phyloP scores from a whole-genome alignment of 2,888 invertebrate genomes.

The Thalpophila matura region DNA sequence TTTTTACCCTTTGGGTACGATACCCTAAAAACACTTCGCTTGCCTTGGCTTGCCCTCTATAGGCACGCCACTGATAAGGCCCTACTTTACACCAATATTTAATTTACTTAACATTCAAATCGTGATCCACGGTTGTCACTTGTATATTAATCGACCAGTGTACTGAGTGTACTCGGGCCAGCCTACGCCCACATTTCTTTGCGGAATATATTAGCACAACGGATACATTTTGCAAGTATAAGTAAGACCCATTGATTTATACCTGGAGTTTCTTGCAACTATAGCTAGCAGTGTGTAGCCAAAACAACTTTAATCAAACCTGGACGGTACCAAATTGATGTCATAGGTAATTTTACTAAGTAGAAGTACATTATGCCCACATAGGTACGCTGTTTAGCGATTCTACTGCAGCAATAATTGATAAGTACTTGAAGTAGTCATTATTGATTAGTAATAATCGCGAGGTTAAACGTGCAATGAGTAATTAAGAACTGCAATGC shows the following conservation, averaged over 20 bases:
- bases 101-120: constrained; percentile 33
- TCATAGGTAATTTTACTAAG: not conserved
- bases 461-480: constrained; percentile 42
- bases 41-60: too few relatives aligned
- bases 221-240: constrained; percentile 32
- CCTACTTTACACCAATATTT: not conserved
- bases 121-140: constrained; percentile 21
- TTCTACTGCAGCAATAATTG: constrained; percentile 15
- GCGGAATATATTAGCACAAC: constrained; percentile 41
- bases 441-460: constrained; percentile 32
- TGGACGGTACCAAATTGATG: not conserved
- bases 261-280: constrained; percentile 17
- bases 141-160: constrained; percentile 29
- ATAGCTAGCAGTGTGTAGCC: not conserved
- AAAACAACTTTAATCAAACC: not conserved
- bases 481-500: constrained; percentile 31
- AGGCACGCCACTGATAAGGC: too few relatives aligned
- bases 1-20: too few relatives aligned
- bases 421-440: constrained; percentile 4
- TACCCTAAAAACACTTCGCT: too few relatives aligned
- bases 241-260: constrained; percentile 16
- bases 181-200: constrained; percentile 41
- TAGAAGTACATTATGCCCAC: not conserved
- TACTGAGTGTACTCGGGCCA: constrained; percentile 7
- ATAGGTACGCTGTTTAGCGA: constrained; percentile 10